Conservation (phyloP, 1,140 invertebrate genomes). For the Zaprionus tsacasi region DNA sequence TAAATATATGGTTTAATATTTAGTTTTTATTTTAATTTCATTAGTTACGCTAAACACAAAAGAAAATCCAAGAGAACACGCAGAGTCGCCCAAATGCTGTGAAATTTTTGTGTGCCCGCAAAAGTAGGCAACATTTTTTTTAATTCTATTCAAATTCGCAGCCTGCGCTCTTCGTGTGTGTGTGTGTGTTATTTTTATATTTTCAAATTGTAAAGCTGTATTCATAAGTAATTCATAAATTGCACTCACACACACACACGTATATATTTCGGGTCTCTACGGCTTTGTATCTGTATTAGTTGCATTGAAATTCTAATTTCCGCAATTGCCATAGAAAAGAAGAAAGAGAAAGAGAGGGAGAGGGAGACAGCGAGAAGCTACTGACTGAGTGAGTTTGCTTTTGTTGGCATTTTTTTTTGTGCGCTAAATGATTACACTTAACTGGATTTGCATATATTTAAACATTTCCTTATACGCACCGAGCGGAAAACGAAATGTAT, state of each 20-base stretch:
- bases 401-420: constrained; percentile 71
- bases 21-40: not conserved
- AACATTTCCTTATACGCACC: constrained; percentile 78
- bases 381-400: constrained; percentile 37
- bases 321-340: constrained; percentile 33
- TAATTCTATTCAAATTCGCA: constrained; percentile 38
- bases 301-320: constrained; percentile 79
- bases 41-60: not conserved
- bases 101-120: constrained; percentile 1
- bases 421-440: constrained; percentile 82
- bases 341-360: not conserved
- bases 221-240: constrained; percentile 36
- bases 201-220: constrained; percentile 43
- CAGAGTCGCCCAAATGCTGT: constrained; percentile 11
- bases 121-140: constrained; percentile 47
- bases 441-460: constrained; percentile 83
- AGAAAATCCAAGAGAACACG: not conserved
- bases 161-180: constrained; percentile 3
- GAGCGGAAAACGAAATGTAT: constrained; percentile 76
- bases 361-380: not conserved
- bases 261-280: not conserved
- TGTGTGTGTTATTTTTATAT: constrained; percentile 31
- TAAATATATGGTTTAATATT: not conserved
- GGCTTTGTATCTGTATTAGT: constrained; percentile 55
- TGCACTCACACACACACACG: not conserved